These are phyloP conservation scores for Prunella fulvescens DNA, from an alignment of 2,113 vertebrate genomes.

Conservation along the genomic window DNA sequence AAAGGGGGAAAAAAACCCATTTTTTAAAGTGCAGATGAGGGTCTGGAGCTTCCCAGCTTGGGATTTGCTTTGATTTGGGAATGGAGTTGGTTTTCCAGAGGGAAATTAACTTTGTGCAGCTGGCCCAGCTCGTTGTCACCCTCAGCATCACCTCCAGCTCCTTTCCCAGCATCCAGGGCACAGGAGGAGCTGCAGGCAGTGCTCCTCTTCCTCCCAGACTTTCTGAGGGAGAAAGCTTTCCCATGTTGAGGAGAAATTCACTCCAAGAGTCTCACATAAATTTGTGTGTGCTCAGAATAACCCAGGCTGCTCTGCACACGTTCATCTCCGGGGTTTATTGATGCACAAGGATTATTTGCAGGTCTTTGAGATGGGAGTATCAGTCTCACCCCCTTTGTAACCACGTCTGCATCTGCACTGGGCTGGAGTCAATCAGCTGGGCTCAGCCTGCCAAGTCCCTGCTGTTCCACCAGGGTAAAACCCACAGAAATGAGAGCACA, in stretches of 20 bases:
- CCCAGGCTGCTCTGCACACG: background rate
- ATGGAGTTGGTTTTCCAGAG: background rate
- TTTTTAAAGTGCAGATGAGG: background rate
- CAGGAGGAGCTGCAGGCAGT: background rate
- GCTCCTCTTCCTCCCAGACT: background rate
- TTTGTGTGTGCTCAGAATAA: background rate
- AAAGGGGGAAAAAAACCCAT: rapidly evolving
- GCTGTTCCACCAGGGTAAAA: background rate
- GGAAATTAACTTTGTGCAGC: background rate
- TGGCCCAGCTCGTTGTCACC: background rate
- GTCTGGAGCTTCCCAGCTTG: background rate
- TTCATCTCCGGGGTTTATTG: background rate
- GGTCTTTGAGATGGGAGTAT: background rate
- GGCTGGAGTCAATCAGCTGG: background rate
- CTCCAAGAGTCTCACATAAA: rapidly evolving
- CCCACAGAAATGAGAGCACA: background rate
- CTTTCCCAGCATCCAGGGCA: rapidly evolving
- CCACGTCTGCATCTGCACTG: background rate
- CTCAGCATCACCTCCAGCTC: background rate
- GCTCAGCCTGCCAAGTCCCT: background rate
- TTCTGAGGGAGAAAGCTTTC: background rate
- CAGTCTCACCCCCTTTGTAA: background rate
- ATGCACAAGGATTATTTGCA: background rate
- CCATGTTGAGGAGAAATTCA: background rate
- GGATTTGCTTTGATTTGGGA: background rate